A percentile compares a stretch with the other conserved stretches of the same genome.
phyloP scores from a whole-genome alignment of 2,888 invertebrate genomes.

The Molanna angustata region DNA sequence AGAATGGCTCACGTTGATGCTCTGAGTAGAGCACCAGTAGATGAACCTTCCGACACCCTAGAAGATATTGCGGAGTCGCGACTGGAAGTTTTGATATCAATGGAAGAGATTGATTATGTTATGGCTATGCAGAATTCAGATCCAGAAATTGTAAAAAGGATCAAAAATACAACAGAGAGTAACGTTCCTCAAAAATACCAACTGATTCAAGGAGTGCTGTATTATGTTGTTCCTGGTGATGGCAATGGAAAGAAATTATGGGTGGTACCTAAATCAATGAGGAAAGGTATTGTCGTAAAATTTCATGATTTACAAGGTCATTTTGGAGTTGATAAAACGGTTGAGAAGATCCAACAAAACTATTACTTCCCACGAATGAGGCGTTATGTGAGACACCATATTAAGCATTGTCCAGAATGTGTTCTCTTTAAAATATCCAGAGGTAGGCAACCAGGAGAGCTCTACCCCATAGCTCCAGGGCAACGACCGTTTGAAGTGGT shows the following conservation, averaged over 20 bases:
- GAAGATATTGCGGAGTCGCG: neutral
- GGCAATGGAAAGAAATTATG: neutral
- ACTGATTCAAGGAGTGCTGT: neutral
- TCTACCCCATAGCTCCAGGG: neutral
- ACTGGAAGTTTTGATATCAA: neutral
- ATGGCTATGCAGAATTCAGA: neutral
- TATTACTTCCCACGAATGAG: slow-evolving; percentile 1
- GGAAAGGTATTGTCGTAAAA: neutral
- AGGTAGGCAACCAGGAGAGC: slow-evolving; percentile 1
- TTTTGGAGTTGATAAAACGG: neutral
- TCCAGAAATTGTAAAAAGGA: neutral
- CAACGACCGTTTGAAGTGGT: neutral
- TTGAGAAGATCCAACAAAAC: neutral
- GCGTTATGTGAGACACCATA: neutral
- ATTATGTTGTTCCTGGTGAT: too few relatives aligned
- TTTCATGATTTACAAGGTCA: neutral
- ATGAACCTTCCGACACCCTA: neutral
- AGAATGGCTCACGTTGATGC: neutral
- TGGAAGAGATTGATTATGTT: neutral
- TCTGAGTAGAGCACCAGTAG: neutral
- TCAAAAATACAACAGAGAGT: neutral
- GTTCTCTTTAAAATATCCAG: neutral
- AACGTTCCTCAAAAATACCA: neutral
- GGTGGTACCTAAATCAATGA: neutral
- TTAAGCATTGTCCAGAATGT: neutral